These are phyloP conservation scores for Narcine bancroftii DNA, from an alignment of 2,113 vertebrate species.

Conservation along the genomic window DNA sequence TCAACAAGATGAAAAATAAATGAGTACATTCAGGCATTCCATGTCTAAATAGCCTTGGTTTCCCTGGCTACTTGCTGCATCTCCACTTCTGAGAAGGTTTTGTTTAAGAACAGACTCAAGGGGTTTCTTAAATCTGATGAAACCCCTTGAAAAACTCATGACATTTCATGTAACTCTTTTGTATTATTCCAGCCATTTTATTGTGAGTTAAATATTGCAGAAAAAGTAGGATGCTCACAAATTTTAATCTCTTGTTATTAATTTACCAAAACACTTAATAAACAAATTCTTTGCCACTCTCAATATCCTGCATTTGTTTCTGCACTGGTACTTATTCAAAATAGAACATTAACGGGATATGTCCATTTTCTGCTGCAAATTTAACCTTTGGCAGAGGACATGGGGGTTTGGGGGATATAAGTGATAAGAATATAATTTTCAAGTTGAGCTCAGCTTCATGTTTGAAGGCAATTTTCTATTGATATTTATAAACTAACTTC, in stretches of 20 bases:
- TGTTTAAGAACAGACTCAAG: not conserved
- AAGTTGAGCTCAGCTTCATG: no score
- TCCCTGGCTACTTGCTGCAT: not conserved
- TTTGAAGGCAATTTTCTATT: no score
- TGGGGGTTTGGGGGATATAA: no score
- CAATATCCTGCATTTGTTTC: not conserved
- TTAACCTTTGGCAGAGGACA: not conserved
- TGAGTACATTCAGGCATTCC: not conserved
- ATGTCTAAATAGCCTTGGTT: not conserved
- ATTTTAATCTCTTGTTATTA: not conserved
- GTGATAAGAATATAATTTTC: no score
- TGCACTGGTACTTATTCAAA: not conserved
- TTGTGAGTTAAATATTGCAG: not conserved
- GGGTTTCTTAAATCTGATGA: not conserved
- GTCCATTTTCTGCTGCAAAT: not conserved
- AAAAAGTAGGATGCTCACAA: not conserved
- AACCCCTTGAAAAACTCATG: not conserved
- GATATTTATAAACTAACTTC: no score
- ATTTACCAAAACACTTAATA: not conserved
- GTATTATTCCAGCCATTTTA: not conserved
- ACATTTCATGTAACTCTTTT: not conserved
- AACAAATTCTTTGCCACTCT: not conserved
- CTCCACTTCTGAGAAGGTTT: not conserved
- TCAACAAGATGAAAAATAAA: not conserved
- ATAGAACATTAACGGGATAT: not conserved